These are phyloP conservation scores for Cantharis rufa DNA, from an alignment of 2,888 invertebrate genomes.

Conservation along the genomic window DNA sequence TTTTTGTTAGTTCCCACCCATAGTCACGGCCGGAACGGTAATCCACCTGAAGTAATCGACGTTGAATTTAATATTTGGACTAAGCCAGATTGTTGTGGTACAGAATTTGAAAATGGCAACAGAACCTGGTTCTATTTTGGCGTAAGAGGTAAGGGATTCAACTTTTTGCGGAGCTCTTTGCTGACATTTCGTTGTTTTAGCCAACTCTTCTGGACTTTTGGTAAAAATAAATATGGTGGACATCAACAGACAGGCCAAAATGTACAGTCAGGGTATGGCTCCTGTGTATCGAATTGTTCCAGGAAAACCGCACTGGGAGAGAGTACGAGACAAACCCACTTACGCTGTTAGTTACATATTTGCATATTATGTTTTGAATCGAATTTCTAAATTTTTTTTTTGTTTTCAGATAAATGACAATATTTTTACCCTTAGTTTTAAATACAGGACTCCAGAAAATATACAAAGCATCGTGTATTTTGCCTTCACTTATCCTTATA, in stretches of 20 bases:
- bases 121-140: conserved; percentile 94
- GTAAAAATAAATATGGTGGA: conserved; percentile 85
- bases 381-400: neutral
- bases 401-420: conserved; percentile 68
- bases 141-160: conserved; percentile 59
- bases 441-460: conserved; percentile 72
- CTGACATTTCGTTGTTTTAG: conserved; percentile 40
- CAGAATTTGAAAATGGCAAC: conserved; percentile 86
- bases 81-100: conserved; percentile 84
- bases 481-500: conserved; percentile 90
- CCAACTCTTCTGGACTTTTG: conserved; percentile 59
- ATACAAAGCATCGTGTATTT: conserved; percentile 76
- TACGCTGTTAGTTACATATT: conserved; percentile 66
- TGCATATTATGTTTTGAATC: neutral
- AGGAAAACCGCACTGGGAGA: conserved; percentile 80
- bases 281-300: conserved; percentile 79
- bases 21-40: neutral
- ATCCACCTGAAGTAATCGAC: conserved; percentile 62
- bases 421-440: conserved; percentile 76
- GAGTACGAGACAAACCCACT: conserved; percentile 78
- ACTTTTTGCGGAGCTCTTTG: neutral
- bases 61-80: conserved; percentile 91
- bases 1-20: neutral
- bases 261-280: conserved; percentile 90
- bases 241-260: conserved; percentile 86